Base-by-base conservation (phyloP, 2,888 invertebrate species). In the Copidosoma aretas region DNA sequence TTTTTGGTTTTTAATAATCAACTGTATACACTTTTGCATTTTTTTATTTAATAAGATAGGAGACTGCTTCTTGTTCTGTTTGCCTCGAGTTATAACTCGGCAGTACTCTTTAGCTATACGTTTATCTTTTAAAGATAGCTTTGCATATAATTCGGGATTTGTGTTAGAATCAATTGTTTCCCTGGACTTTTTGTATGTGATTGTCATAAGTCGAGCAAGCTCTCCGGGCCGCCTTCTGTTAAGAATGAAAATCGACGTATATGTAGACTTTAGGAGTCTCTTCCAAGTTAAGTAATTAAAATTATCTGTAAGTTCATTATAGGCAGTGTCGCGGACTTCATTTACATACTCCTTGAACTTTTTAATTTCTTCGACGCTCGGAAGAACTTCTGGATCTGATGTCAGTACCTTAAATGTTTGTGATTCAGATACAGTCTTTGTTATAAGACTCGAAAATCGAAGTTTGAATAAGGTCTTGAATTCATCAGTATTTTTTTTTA, bases 141-240 rank as follows among this genome's bases (percentile, higher is more conserved):
- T n/a, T 12, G n/a, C 14, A 14, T 32, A 32, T 1, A 58, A 19
- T 19, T 1, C 39, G 12, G 60, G 19, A 39, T 65, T 61, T 3
- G 52, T 53, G 15, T 66, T 59, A 1, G 51, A n/a, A 10, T 61
- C 25, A 1, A 41, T 53, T 12, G 17, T 60, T 56, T 61, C 51
- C 10, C n/a, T 24, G 12, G 41, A 39, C 1, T 49, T 52, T 19
- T 60, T 15, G 8, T 19, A 60, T 3, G 32, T n/a, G 8, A 22
- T 21, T 25, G 4, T 60, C 10, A 25, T 2, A 0, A 61, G n/a
- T 5, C 41, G 3, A 12, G 54, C 53, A 4, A 62, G 12, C 43
- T 62, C 62, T 12, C 62, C 62, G 1, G 54, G 62, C 43, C 62
- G 43, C n/a, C 54, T 62, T 24, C 54, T 5, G 24, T 62, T 62